Conservation (phyloP, 2,888 invertebrate genomes). For the Adela reaumurella region DNA sequence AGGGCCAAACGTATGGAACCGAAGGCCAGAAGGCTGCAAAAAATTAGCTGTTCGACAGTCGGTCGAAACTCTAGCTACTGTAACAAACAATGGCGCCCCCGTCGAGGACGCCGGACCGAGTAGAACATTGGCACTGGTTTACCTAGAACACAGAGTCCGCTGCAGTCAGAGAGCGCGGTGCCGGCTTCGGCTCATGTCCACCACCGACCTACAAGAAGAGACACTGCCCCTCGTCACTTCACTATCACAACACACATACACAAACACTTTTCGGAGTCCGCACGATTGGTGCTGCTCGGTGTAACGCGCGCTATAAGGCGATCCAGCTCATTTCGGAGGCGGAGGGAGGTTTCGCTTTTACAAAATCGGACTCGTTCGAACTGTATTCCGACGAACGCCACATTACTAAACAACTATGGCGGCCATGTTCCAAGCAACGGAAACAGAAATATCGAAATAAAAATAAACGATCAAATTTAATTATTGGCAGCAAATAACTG, state of each 20-base stretch:
- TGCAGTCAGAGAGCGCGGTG: neutral
- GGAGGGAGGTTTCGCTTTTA: neutral
- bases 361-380: constrained; percentile 10
- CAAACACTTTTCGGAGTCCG: neutral
- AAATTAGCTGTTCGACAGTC: neutral
- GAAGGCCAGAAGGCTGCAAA: neutral
- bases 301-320: neutral
- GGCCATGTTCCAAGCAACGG: constrained; percentile 43
- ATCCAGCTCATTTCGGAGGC: neutral
- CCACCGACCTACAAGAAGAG: neutral
- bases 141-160: neutral
- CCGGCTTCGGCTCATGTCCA: neutral
- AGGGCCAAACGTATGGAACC: neutral
- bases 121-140: neutral
- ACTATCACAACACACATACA: neutral
- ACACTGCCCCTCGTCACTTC: neutral
- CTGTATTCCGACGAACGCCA: constrained; percentile 53
- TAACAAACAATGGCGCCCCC: constrained; percentile 56
- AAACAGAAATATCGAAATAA: constrained; percentile 29
- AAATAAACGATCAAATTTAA: too few species aligned
- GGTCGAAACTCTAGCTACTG: constrained; percentile 19
- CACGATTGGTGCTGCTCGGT: neutral
- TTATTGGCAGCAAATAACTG: too few species aligned
- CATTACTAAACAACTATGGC: constrained; percentile 55
- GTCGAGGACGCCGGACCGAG: constrained; percentile 7